Percentiles rank a stretch among this genome's conserved stretches.
These are phyloP conservation scores for Adineta ricciae DNA, from an alignment of 2,888 invertebrate species.

Conservation along the genomic window DNA sequence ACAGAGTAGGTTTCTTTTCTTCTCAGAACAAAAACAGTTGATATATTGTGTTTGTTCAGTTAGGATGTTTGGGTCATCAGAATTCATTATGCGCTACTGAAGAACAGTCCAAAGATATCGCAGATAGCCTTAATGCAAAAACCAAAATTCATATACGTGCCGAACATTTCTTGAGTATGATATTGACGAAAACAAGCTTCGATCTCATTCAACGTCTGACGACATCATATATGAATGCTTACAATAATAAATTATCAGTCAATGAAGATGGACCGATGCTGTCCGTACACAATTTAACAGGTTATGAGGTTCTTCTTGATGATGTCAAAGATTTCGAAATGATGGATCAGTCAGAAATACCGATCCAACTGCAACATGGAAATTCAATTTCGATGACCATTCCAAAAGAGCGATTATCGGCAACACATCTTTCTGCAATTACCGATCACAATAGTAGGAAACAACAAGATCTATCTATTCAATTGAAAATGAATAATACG, in stretches of 20 bases:
- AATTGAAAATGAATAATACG: background rate
- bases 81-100: too few species aligned
- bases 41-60: too few species aligned
- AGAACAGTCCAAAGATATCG: too few species aligned
- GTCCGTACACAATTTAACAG: background rate
- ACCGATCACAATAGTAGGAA: background rate
- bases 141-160: background rate
- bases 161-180: background rate
- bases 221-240: background rate
- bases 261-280: background rate
- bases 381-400: background rate
- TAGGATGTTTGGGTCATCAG: too few species aligned
- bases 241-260: background rate
- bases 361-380: background rate
- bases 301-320: background rate
- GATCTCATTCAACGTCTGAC: background rate
- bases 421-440: background rate
- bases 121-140: too few species aligned
- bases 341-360: too few species aligned
- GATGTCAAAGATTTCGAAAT: background rate
- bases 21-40: too few species aligned
- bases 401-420: background rate
- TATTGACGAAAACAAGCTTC: background rate
- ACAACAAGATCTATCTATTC: background rate
- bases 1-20: too few species aligned